Evolutionary conservation across 2,797 vertebrate genomes (phyloP), one percentile per base, ranked within the genome.

Genomic region (Cossypha polioptera): DNA sequence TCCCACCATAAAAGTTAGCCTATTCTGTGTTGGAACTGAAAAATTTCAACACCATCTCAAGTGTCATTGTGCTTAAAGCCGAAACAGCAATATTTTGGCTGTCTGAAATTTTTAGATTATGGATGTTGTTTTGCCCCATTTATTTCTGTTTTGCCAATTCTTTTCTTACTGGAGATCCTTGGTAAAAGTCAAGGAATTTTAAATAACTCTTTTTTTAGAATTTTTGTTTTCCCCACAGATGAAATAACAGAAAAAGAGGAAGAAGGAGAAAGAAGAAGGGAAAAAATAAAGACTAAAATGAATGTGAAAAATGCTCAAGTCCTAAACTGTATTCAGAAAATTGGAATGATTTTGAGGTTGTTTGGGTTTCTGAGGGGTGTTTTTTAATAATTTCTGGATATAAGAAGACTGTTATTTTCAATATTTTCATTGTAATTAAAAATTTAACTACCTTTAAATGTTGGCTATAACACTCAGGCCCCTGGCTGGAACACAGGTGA

Each of bases 241-340:
- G 3, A 42, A 75, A 59, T 38, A 31, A 19, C 3, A 51, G 24
- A 9, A 67, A 83, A 80, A 31, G 2, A 3, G 0, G 0, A 4
- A 0, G 3, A 54, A 62, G 36, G 16, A 42, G 13, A 58, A 69
- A 53, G 4, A 13, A 45, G 12, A 80, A 61, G 2, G 5, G 1
- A 24, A 55, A 61, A 13, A 78, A 21, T 3, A 33, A 75, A 35
- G 15, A 42, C 25, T 5, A 63, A 16, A 76, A 66, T 1, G 4
- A 71, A 47, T 35, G 1, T 5, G 5, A 15, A 51, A 79, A 80
- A 65, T 58, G 3, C 2, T 42, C 0, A 51, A 36, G 22, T 48
- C 2, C 2, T 55, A 65, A 73, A 28, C 1, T 51, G 0, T 15
- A 43, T 24, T 73, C 12, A 72, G 11, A 42, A 81, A 51, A 22